Conservation (phyloP, 1,140 invertebrate genomes). For the Drosophila takahashii region DNA sequence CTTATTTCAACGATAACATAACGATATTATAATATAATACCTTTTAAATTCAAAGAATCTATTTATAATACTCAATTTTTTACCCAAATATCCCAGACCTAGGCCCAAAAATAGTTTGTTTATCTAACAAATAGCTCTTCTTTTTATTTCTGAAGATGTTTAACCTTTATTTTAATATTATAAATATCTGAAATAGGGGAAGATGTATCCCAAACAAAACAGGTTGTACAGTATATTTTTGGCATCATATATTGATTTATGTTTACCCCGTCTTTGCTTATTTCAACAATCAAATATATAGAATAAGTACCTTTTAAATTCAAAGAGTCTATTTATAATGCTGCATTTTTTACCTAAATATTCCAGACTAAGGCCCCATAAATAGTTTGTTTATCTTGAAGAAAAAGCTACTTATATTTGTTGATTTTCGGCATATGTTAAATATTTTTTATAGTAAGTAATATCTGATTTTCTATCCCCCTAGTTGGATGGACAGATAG, state of each 20-base stretch:
- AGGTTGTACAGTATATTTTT: background rate
- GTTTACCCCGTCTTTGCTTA: too few species aligned
- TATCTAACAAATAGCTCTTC: background rate
- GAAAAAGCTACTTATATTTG: too few species aligned
- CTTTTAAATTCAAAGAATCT: background rate
- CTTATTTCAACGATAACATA: background rate
- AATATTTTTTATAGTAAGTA: too few species aligned
- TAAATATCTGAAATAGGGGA: too few species aligned
- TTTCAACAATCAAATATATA: background rate
- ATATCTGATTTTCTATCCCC: conserved; percentile 30
- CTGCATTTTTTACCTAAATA: background rate
- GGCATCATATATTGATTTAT: conserved; percentile 1
- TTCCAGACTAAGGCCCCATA: background rate
- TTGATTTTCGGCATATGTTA: too few species aligned
- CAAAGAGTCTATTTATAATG: background rate
- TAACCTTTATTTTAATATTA: too few species aligned
- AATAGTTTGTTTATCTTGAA: background rate
- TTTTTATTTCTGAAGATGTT: too few species aligned
- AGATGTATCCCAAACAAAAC: too few species aligned
- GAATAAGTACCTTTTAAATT: background rate
- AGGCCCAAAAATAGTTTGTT: background rate
- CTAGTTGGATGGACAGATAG: conserved; percentile 98
- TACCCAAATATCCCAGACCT: background rate
- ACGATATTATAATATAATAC: too few species aligned
- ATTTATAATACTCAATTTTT: background rate